Base-by-base conservation (phyloP, 1,140 invertebrate genomes). In the Stegodyphus dumicola region DNA sequence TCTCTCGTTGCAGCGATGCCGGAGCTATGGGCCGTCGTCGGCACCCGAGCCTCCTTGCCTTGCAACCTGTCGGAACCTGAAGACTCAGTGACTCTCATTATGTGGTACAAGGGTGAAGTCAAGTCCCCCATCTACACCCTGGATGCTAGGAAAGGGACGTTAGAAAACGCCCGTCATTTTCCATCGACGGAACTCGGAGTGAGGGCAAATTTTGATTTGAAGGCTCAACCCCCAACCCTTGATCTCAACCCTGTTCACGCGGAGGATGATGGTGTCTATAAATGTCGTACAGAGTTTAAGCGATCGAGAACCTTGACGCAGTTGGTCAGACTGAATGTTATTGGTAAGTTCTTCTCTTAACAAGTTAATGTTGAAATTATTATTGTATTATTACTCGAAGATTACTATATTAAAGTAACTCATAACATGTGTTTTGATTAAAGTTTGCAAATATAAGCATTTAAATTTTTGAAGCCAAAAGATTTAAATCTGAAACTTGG, bases 261-360 rank as follows among this genome's bases (percentile, higher is more conserved):
- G 18, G 91, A 92, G 94, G 88, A 97, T 89, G 94, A 94, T 90
- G 93, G 95, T 10, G 92, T 96, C 66, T 98, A 97, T 90, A 92
- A 95, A 88, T 97, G 96, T 90, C 92, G 96, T 64, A 95, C 97
- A 11, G 96, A 97, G 90, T 97, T 96, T 91, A 94, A 94, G 89
- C 93, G 94, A 87, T 95, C 95, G 11, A 95, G 96, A 90, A 96
- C 95, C 0, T 92, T 95, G 88, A 97, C 97, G 90, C 94, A 93
- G 74, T 94, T 94, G 91, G 94, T 97, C 88, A 95, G 95, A 90
- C 92, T 97, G 77, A 95, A 95, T 87, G 94, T 97, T 74, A 95
- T 96, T 89, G 95, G 96, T 97, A 92, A 95, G 95, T 88, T 33
- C 33, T 33, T 33, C n/a, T n/a, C n/a, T n/a, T n/a, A n/a, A n/a